Base-by-base conservation (phyloP, 1,140 invertebrate species). In the Cydia splendana region DNA sequence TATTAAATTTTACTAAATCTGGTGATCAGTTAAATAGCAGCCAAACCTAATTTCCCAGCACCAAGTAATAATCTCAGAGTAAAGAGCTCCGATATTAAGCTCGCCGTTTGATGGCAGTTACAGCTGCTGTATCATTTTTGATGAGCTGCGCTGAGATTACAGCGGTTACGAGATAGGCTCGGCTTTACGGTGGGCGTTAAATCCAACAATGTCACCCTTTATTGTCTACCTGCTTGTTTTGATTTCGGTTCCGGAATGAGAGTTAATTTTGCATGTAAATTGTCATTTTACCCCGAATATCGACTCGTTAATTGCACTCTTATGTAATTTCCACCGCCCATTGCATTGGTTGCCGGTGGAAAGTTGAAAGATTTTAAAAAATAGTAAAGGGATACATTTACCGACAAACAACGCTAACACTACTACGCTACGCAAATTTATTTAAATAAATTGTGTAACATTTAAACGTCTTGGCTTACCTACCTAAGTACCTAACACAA, bases 91-190 rank as follows among this genome's bases (percentile, higher is more conserved):
- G 28, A 38, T 38, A 38, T 67, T 67, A 67, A 34, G 65, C 28
- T 67, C 12, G 53, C 12, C 53, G 65, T 67, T 67, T 67, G 30
- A 67, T 20, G 65, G 18, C 65, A 67, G 65, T 67, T 67, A 38
- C 65, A 67, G 65, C 65, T 65, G 65, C 65, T 67, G 65, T 67
- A 67, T 67, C 30, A 38, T 67, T 15, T 67, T 18, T 67, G 65
- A 67, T 38, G 24, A 67, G 65, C 13, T 38, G 65, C 30, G 15
- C 65, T 67, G 30, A 38, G 65, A 67, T 67, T 67, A 67, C 65
- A n/a, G 51, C 51, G 51, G 28, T 34, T 38, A 67, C 28, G 65
- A 67, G 65, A 67, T 67, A 67, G 65, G 65, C 28, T 38, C 57
- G 57, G 30, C 12, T 67, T 67, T 67, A 67, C 65, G 30, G 30